Evolutionary conservation across 2,797 vertebrate genomes (phyloP).

Genomic region (Siniperca undulata): DNA sequence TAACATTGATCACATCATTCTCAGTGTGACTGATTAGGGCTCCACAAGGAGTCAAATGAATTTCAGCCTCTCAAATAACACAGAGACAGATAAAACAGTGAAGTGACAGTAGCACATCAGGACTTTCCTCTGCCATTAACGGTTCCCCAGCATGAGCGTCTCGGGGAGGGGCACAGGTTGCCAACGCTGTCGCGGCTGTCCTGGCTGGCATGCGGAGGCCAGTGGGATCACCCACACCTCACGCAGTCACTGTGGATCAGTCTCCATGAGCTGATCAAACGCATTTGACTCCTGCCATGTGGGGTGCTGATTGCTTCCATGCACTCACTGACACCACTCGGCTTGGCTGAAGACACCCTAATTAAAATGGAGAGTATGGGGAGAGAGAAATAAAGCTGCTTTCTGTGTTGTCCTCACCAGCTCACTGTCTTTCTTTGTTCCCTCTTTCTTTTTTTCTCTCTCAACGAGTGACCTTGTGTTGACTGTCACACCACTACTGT

Average conservation of each 20-base stretch:
- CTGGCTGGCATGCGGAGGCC: constrained; percentile 62
- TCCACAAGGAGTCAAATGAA: constrained; percentile 49
- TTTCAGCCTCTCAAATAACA: constrained; percentile 32
- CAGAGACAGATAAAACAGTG: constrained; percentile 33
- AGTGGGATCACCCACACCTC: constrained; percentile 58
- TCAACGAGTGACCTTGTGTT: constrained; percentile 33
- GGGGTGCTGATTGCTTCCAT: constrained; percentile 72
- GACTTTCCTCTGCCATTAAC: constrained; percentile 51
- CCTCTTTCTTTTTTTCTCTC: background rate
- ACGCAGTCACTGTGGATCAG: constrained; percentile 62
- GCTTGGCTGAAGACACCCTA: constrained; percentile 70
- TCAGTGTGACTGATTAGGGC: constrained; percentile 45
- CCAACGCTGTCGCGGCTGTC: constrained; percentile 28
- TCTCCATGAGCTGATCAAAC: constrained; percentile 75
- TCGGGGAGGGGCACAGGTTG: constrained; percentile 55
- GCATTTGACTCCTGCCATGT: constrained; percentile 65
- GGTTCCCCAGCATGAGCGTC: constrained; percentile 51
- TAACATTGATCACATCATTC: constrained; percentile 33
- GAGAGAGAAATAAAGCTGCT: constrained; percentile 55
- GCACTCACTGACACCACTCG: constrained; percentile 69
- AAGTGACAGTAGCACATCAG: constrained; percentile 54
- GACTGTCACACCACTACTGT: background rate
- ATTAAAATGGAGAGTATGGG: constrained; percentile 72
- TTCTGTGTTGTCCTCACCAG: constrained; percentile 6
- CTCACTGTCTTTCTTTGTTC: constrained; percentile 15